Evolutionary conservation across 2,797 vertebrate genomes (phyloP), one percentile per base, ranked within the genome.

Genomic region (Pangasius larnaudii): DNA sequence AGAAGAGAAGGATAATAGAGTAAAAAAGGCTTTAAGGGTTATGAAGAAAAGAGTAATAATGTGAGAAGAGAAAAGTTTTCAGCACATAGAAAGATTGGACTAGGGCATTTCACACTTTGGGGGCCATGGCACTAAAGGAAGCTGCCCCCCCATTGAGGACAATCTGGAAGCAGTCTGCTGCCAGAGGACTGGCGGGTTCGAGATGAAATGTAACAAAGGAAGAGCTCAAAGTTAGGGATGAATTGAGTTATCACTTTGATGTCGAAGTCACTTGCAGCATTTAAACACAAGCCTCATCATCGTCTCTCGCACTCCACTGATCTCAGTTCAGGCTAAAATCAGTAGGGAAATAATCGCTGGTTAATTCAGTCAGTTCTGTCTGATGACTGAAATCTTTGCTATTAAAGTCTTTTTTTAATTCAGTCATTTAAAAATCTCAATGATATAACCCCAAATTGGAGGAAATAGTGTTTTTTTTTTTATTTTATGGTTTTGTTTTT

Each of bases 141-240:
- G n/a, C 49, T 53, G 88, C 86, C 75, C 53, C 53, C 75, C 75
- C n/a, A 53, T 19, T 19, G 49, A 78, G 75, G 46, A 51, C 75
- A 53, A 53, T 78, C 75, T 78, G 75, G 75, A 24, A 27, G 27
- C 27, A 27, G 42, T 49, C 24, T 49, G 72, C 5, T 78, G 74
- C 74, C 74, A 77, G 46, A 75, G 5, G 27, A 77, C 27, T 27
- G 5, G 75, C 33, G 75, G 75, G 49, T 53, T 78, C 49, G 6
- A 51, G 49, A 72, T 42, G 19, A 72, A 72, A 42, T 72, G 69
- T 8, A 24, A 53, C 1, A n/a, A 42, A 24, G 19, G n/a, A 53
- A 49, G n/a, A 19, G 49, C 46, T 51, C 2, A 51, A 24, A 46
- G 24, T 49, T n/a, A 8, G 42, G 6, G 49, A 19, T 53, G n/a